Base-by-base conservation (phyloP, 2,113 vertebrate genomes). In the Ptychochromis oligacanthus region DNA sequence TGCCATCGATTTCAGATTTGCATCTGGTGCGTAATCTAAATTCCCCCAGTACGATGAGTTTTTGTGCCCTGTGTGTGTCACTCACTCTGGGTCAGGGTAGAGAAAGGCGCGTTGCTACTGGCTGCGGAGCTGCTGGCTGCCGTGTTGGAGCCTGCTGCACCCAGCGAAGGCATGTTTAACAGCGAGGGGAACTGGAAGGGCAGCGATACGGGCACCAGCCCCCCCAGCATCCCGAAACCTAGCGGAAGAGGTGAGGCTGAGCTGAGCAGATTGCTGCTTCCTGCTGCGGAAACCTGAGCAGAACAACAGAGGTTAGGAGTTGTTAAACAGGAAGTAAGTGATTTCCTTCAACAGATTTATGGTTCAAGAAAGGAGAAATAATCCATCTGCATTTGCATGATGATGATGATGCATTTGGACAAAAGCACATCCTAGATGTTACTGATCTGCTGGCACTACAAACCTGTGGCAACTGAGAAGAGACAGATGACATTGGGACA, bases 131-230 rank as follows among this genome's bases (percentile, higher is more conserved):
- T 78, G 15, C 90, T 77, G 79, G 91, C 87, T 6, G 89, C 87
- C 0, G 96, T 93, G 84, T 96, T 93, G 95, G 97, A 94, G 95
- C 89, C 84, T 2, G 86, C 87, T 0, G 96, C 94, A 82, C 94
- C 96, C 95, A 97, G 96, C 24, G 96, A 91, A 88, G 96, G 92
- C 94, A 97, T 97, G 94, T 96, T 97, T 54, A 99, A 96, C 84
- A 99, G 96, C 86, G 97, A 91, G 65, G 98, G 97, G 95, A 98
- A 99, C 96, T 98, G 97, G 96, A 98, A 99, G 93, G 98, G 97
- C 93, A 99, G 95, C 59, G 97, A 98, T 76, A 98, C 98, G 57
- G 98, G 98, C 93, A 99, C 97, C 95, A 99, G 96, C 80, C 98
- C 97, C 79, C 98, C 97, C 94, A 99, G 95, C 97, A 99, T 99